These are phyloP conservation scores for Drosophila formosana DNA, from an alignment of 2,888 invertebrate genomes.

Conservation along the genomic window DNA sequence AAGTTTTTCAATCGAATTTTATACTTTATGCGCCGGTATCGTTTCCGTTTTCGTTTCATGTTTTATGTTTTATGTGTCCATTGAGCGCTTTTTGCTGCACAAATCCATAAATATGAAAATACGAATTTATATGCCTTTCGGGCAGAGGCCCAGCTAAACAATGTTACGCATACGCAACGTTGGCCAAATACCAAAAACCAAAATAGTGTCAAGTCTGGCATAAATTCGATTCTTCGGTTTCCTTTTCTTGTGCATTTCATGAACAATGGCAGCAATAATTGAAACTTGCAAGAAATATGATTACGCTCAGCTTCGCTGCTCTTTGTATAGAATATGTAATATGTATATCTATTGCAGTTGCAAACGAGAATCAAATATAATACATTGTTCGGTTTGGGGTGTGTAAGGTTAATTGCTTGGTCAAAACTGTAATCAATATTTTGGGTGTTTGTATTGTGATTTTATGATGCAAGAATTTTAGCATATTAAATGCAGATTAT, in stretches of 20 bases:
- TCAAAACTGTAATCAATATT: constrained; percentile 20
- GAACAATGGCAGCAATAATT: constrained; percentile 28
- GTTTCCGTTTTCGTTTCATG: constrained; percentile 43
- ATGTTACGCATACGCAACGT: constrained; percentile 49
- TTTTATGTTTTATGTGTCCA: constrained; percentile 41
- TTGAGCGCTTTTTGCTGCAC: constrained; percentile 30
- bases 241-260: background rate
- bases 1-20: constrained; percentile 72
- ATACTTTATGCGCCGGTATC: constrained; percentile 56
- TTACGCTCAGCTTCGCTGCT: constrained; percentile 4
- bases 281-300: constrained; percentile 33
- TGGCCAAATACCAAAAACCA: constrained; percentile 18
- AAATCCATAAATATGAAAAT: constrained; percentile 46
- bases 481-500: background rate
- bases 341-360: constrained; percentile 39
- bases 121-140: constrained; percentile 49
- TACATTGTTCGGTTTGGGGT: constrained; percentile 12
- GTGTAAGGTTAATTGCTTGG: constrained; percentile 12
- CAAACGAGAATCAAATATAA: constrained; percentile 42
- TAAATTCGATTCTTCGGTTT: constrained; percentile 22
- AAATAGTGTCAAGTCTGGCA: constrained; percentile 40
- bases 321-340: constrained; percentile 36
- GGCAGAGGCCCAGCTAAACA: constrained; percentile 17
- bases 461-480: background rate
- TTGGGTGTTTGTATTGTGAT: background rate